Percentiles rank a stretch among this genome's conserved stretches.
Conservation (phyloP, 2,888 invertebrate species). For the Drosophila algonquin region DNA sequence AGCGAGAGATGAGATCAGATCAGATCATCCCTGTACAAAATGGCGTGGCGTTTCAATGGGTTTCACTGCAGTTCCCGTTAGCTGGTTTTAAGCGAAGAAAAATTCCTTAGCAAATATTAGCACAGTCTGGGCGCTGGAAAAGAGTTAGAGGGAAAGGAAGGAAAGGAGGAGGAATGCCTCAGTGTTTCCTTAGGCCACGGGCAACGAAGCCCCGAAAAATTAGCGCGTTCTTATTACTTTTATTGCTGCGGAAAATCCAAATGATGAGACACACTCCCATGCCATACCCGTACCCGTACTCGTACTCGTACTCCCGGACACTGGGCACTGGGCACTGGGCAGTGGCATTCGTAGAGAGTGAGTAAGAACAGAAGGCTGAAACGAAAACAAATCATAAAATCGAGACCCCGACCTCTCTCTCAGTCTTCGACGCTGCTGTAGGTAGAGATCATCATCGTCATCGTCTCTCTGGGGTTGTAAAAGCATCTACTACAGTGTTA, state of each 20-base stretch:
- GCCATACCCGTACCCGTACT: not conserved
- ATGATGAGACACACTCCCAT: slow-evolving; percentile 57
- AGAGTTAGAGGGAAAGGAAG: slow-evolving; percentile 49
- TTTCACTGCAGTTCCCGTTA: slow-evolving; percentile 2
- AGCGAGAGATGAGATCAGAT: no score
- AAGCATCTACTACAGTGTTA: slow-evolving; percentile 41
- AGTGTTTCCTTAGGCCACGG: slow-evolving; percentile 51
- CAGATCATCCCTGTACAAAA: slow-evolving; percentile 43
- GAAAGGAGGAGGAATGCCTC: slow-evolving; percentile 26
- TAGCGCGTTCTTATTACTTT: slow-evolving; percentile 84
- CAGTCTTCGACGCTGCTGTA: slow-evolving; percentile 43
- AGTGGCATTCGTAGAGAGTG: slow-evolving; percentile 29
- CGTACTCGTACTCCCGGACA: slow-evolving; percentile 22
- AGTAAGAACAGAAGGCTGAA: slow-evolving; percentile 53
- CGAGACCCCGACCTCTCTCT: slow-evolving; percentile 30
- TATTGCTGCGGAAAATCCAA: slow-evolving; percentile 80
- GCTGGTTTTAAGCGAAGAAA: slow-evolving; percentile 26
- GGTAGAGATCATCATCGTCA: slow-evolving; percentile 45
- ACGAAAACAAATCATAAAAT: slow-evolving; percentile 76
- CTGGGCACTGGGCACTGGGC: not conserved
- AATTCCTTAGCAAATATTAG: slow-evolving; percentile 70
- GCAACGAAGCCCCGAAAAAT: slow-evolving; percentile 70
- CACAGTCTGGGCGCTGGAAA: slow-evolving; percentile 58
- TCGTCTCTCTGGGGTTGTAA: slow-evolving; percentile 32
- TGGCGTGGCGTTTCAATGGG: slow-evolving; percentile 59